These are phyloP conservation scores for Brachionus paranguensis DNA, from an alignment of 1,140 invertebrate species.

Conservation along the genomic window DNA sequence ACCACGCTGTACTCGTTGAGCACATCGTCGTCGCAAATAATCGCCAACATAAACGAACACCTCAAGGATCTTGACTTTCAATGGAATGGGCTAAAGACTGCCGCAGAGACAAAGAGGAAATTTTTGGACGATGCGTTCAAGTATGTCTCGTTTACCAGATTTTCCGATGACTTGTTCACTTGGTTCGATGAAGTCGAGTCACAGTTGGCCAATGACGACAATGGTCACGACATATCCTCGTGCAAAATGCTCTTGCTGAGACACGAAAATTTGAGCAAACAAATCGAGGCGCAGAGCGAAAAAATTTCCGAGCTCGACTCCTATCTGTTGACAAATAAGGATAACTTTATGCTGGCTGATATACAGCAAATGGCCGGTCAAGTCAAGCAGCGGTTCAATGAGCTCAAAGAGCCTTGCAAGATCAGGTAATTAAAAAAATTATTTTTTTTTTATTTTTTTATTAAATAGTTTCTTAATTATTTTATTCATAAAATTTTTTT, in stretches of 20 bases:
- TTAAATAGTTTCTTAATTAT: not conserved
- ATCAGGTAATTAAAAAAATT: not conserved
- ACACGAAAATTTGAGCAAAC: conserved; percentile 4
- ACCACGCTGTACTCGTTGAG: not conserved
- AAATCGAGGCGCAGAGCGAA: conserved; percentile 27
- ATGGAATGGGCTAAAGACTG: conserved; percentile 17
- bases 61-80: not conserved
- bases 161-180: conserved; percentile 8
- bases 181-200: conserved; percentile 34
- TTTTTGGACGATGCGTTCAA: conserved; percentile 26
- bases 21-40: not conserved
- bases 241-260: conserved; percentile 10
- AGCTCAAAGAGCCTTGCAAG: conserved; percentile 13
- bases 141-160: not conserved
- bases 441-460: not conserved
- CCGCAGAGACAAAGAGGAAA: not conserved
- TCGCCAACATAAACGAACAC: conserved; percentile 14
- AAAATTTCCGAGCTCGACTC: not conserved
- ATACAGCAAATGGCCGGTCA: not conserved
- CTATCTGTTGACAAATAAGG: not conserved
- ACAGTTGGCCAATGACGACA: conserved; percentile 11
- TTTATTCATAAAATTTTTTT: not conserved
- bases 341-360: conserved; percentile 14
- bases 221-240: conserved; percentile 26
- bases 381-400: not conserved